phyloP scores from a whole-genome alignment of 2,113 vertebrate species.

The Dicaeum eximium region DNA sequence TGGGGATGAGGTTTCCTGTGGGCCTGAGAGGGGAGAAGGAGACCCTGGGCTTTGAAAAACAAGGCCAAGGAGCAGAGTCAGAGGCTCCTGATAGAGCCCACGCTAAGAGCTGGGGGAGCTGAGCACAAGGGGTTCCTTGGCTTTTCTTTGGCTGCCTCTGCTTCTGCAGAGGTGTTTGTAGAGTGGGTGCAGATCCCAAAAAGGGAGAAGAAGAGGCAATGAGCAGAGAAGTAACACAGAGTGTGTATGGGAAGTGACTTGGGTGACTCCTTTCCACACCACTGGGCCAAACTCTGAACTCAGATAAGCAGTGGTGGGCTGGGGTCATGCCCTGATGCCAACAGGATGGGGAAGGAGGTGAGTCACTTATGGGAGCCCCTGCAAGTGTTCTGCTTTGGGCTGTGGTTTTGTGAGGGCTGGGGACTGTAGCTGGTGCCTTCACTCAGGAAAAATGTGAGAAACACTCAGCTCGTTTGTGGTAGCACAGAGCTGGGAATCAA shows the following conservation, averaged over 20 bases:
- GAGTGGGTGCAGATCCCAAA: neutral
- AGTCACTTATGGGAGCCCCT: neutral
- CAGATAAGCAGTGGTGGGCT: neutral
- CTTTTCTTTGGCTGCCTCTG: neutral
- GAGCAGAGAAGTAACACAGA: neutral
- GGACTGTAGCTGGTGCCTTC: neutral
- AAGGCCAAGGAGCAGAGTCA: neutral
- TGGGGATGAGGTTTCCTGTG: neutral
- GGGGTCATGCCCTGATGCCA: neutral
- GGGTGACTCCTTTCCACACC: neutral
- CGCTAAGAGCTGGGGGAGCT: neutral
- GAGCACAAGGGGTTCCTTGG: rapidly evolving
- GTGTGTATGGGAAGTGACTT: neutral
- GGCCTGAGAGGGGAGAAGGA: neutral
- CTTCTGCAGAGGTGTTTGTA: neutral
- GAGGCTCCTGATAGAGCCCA: neutral
- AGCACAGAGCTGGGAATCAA: neutral
- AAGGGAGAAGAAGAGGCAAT: neutral
- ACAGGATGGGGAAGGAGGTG: neutral
- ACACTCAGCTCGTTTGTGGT: rapidly evolving
- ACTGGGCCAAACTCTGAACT: neutral
- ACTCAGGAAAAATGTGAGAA: neutral
- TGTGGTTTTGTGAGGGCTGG: neutral
- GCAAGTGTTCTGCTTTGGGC: neutral
- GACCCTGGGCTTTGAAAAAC: neutral